Evolutionary conservation across 2,888 invertebrate genomes (phyloP).

Genomic region (Tholera decimalis): DNA sequence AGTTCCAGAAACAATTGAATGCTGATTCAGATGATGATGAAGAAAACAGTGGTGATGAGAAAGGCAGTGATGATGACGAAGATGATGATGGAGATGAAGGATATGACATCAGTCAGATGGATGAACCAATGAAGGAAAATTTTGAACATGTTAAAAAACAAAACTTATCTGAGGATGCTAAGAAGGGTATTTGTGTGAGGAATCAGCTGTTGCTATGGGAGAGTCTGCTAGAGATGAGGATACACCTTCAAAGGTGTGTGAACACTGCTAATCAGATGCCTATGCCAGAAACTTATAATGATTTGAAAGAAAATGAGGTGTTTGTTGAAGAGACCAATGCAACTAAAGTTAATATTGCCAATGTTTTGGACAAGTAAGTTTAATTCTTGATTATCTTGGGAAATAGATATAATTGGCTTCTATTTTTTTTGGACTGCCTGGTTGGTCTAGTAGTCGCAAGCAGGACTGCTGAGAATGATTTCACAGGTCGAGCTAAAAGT

Average conservation of each 20-base stretch:
- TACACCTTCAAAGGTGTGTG: constrained; percentile 96
- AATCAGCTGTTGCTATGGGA: constrained; percentile 96
- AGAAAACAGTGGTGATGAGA: constrained; percentile 61
- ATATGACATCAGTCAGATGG: constrained; percentile 86
- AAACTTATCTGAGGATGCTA: constrained; percentile 90
- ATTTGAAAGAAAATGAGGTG: constrained; percentile 86
- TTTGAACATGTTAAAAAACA: constrained; percentile 92
- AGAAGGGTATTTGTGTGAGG: constrained; percentile 93
- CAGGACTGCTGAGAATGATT: too few relatives aligned
- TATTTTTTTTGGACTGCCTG: too few relatives aligned
- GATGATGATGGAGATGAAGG: constrained; percentile 79
- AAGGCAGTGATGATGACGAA: constrained; percentile 68
- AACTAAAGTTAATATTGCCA: constrained; percentile 90
- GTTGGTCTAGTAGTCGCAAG: too few relatives aligned
- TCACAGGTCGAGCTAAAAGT: too few relatives aligned
- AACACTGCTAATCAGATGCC: constrained; percentile 95
- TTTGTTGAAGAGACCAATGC: constrained; percentile 89
- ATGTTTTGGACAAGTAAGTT: constrained; percentile 92
- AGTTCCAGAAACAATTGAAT: constrained; percentile 73
- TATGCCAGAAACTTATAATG: constrained; percentile 89
- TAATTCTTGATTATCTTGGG: background rate
- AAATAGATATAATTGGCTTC: background rate
- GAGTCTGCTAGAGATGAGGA: constrained; percentile 95
- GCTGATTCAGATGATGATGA: constrained; percentile 63
- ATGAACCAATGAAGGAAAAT: constrained; percentile 86